A percentile compares a stretch with the other conserved stretches of the same genome.
phyloP scores from a whole-genome alignment of 2,113 vertebrate species.

The Cololabis saira region DNA sequence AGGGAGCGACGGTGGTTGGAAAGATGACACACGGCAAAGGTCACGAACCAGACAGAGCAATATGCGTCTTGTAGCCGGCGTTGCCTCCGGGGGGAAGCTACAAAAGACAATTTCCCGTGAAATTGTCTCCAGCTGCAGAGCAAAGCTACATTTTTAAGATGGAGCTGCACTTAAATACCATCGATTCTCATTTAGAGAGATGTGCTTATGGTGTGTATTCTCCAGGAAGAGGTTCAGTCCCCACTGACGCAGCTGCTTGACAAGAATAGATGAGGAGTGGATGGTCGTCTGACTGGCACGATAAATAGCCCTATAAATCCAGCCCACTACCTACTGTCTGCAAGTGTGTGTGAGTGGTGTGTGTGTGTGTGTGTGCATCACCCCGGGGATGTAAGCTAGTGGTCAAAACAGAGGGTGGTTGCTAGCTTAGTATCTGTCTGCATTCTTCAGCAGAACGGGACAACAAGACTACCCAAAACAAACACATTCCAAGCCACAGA shows the following conservation, averaged over 20 bases:
- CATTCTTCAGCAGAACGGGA: slow-evolving; percentile 60
- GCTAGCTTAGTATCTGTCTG: slow-evolving; percentile 53
- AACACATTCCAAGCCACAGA: slow-evolving; percentile 34
- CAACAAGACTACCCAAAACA: slow-evolving; percentile 39
- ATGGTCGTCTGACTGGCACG: slow-evolving; percentile 41
- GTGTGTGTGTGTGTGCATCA: slow-evolving; percentile 20
- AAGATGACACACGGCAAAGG: slow-evolving; percentile 37
- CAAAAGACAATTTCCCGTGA: slow-evolving; percentile 48
- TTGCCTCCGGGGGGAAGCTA: slow-evolving; percentile 18
- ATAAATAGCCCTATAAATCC: slow-evolving; percentile 65
- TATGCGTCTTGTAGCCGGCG: slow-evolving; percentile 21
- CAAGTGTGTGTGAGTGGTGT: background rate
- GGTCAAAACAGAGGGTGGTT: slow-evolving; percentile 41
- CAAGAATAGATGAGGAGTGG: slow-evolving; percentile 50
- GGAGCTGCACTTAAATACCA: slow-evolving; percentile 26
- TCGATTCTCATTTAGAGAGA: slow-evolving; percentile 30
- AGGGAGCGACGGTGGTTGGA: slow-evolving; percentile 1
- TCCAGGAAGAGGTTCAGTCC: slow-evolving; percentile 44
- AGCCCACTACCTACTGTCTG: slow-evolving; percentile 5
- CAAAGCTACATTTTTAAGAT: background rate
- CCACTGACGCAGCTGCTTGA: slow-evolving; percentile 46
- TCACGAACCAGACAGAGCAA: slow-evolving; percentile 48
- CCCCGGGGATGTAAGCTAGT: slow-evolving; percentile 38
- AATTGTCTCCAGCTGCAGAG: slow-evolving; percentile 35
- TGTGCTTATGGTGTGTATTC: slow-evolving; percentile 8